Base-by-base conservation (phyloP, 2,113 vertebrate species). In the Mus spicilegus region DNA sequence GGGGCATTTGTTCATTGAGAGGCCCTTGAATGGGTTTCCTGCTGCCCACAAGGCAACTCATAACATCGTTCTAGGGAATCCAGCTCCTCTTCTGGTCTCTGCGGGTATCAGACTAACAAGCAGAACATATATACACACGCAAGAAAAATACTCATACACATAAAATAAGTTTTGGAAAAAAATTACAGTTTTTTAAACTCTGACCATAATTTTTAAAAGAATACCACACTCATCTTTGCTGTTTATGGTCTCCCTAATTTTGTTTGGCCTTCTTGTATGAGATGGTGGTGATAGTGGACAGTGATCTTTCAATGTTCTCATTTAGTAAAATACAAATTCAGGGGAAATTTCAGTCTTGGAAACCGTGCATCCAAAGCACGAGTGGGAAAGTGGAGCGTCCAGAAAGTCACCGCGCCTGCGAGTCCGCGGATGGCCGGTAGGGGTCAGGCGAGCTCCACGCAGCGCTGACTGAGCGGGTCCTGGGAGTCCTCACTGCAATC, bases 391-490 rank as follows among this genome's bases (percentile, higher is more conserved):
- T 63, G 33, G 13, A 36, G 28, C 14, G 0, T 12, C 8, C 1
- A 7, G 49, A 36, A 69, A 69, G 67, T 70, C 54, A 0, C 54
- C 6, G n/a, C 14, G 54, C 61, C 72, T 96, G 93, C 77, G 13
- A 88, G 11, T 4, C 85, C 19, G 17, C 6, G 0, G 2, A 2
- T 24, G 0, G 73, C 97, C 97, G 16, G 92, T 92, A 97, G 97
- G 82, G 95, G 97, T 77, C 97, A 97, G 95, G 90, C 95, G 90
- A 97, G 63, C 96, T 97, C 97, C 89, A 97, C n/a, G n/a, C 30
- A 89, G 67, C 46, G 2, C 70, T 51, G 3, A 65, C 54, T 1
- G 6, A 58, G 89, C 39, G 8, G 13, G 30, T 24, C 7, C 42
- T 0, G 6, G 3, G 33, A 42, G 28, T 22, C 20, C 1, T 46